Evolutionary conservation across 2,797 vertebrate genomes (phyloP).

Genomic region (Sebastes elongatus): DNA sequence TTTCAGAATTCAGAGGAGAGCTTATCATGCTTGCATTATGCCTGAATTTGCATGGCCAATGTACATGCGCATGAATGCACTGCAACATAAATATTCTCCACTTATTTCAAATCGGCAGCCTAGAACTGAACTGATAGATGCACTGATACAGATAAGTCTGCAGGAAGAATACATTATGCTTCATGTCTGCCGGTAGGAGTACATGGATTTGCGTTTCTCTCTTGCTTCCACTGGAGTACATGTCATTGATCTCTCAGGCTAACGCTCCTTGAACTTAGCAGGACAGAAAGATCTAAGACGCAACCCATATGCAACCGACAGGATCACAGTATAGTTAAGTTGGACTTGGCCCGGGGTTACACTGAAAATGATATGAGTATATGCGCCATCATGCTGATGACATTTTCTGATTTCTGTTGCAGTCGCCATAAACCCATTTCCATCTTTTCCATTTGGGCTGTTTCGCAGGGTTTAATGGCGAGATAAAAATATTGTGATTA

Average conservation of each 20-base stretch:
- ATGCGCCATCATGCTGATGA: conserved; percentile 25
- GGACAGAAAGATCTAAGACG: conserved; percentile 20
- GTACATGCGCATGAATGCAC: neutral
- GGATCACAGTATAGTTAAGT: conserved; percentile 27
- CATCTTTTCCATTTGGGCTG: conserved; percentile 26
- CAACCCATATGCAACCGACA: conserved; percentile 35
- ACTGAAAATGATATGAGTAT: neutral
- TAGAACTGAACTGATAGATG: neutral
- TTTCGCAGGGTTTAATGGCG: conserved; percentile 18
- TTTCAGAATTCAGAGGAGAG: neutral
- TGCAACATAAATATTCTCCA: conserved; percentile 2
- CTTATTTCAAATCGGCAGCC: conserved; percentile 7
- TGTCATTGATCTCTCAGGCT: conserved; percentile 38
- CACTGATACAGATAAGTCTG: conserved; percentile 10
- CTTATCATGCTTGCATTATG: neutral
- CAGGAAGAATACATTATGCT: conserved; percentile 14
- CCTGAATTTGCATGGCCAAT: neutral
- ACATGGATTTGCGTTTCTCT: conserved; percentile 30
- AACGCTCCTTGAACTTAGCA: conserved; percentile 10
- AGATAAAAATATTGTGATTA: conserved; percentile 24
- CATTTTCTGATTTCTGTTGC: conserved; percentile 39
- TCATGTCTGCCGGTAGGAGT: conserved; percentile 16
- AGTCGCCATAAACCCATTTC: conserved; percentile 16
- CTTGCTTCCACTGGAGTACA: neutral
- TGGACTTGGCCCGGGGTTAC: conserved; percentile 6